phyloP scores from a whole-genome alignment of 2,113 vertebrate species.

The Trogon surrucura region DNA sequence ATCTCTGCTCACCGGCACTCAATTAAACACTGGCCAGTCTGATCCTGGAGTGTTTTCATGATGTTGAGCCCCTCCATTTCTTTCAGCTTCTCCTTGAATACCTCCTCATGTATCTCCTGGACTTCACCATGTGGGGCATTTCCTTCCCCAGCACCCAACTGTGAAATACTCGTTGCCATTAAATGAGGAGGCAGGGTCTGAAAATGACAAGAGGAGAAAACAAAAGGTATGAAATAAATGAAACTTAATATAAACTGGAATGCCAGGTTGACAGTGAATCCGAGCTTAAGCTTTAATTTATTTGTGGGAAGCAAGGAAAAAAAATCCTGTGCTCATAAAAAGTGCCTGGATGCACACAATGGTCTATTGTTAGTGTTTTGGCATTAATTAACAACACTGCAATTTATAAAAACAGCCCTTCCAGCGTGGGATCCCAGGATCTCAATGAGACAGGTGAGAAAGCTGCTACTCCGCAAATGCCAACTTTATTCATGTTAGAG shows the following conservation, averaged over 20 bases:
- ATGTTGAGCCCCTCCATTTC: conserved; percentile 73
- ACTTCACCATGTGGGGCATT: conserved; percentile 21
- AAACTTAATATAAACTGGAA: neutral
- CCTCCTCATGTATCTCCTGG: conserved; percentile 61
- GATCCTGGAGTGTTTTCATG: conserved; percentile 78
- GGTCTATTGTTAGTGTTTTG: conserved; percentile 50
- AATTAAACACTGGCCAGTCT: conserved; percentile 87
- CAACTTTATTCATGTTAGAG: conserved; percentile 54
- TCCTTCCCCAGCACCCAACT: conserved; percentile 27
- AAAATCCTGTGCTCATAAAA: neutral
- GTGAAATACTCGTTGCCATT: neutral
- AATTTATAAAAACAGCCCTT: conserved; percentile 40
- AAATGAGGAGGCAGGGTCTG: conserved; percentile 76
- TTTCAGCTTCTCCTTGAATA: conserved; percentile 67
- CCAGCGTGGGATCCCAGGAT: conserved; percentile 13
- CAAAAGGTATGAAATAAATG: neutral
- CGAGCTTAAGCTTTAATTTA: neutral
- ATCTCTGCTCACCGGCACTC: conserved; percentile 80
- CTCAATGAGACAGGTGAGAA: conserved; percentile 62
- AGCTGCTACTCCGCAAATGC: conserved; percentile 56
- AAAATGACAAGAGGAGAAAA: neutral
- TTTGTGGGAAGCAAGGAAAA: neutral
- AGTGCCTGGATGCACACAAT: conserved; percentile 46
- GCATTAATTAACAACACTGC: conserved; percentile 33
- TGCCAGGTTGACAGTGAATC: conserved; percentile 3